phyloP scores from a whole-genome alignment of 2,113 vertebrate genomes.

The Epinephelus fuscoguttatus region DNA sequence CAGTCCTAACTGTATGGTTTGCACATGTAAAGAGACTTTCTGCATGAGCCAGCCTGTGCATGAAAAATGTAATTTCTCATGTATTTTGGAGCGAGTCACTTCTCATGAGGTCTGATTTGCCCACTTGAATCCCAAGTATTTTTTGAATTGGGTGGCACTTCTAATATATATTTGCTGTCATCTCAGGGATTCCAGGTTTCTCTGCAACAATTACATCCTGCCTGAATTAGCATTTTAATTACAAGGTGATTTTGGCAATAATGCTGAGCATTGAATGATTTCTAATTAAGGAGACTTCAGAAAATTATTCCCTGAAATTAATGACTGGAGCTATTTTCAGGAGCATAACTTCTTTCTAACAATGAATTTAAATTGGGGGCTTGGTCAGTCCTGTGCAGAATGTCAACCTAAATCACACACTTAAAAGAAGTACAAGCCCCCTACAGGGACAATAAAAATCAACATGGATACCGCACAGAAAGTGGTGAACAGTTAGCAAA shows the following conservation, averaged over 20 bases:
- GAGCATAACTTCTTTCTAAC: slow-evolving; percentile 16
- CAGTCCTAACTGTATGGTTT: background rate
- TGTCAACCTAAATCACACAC: slow-evolving; percentile 33
- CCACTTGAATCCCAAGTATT: slow-evolving; percentile 35
- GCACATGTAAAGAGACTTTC: background rate
- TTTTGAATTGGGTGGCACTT: slow-evolving; percentile 28
- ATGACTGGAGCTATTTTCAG: slow-evolving; percentile 40
- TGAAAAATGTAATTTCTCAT: slow-evolving; percentile 17
- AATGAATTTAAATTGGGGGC: slow-evolving; percentile 42
- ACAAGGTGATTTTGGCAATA: slow-evolving; percentile 70
- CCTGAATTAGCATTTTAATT: slow-evolving; percentile 80
- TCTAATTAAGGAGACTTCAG: slow-evolving; percentile 74
- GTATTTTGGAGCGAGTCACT: slow-evolving; percentile 12
- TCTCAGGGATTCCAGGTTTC: slow-evolving; percentile 49
- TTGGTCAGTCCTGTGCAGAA: slow-evolving; percentile 27
- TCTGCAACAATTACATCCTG: slow-evolving; percentile 68
- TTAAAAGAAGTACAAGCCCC: slow-evolving; percentile 21
- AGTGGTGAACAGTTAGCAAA: slow-evolving; percentile 20
- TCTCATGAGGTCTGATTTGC: slow-evolving; percentile 10
- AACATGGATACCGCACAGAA: slow-evolving; percentile 23
- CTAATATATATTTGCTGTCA: slow-evolving; percentile 52
- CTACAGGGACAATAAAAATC: slow-evolving; percentile 39
- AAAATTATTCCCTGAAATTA: slow-evolving; percentile 64
- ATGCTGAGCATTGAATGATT: slow-evolving; percentile 71
- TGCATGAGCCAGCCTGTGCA: slow-evolving; percentile 14